Evolutionary conservation across 2,888 invertebrate genomes (phyloP).

Genomic region (Amphiduros pacificus): DNA sequence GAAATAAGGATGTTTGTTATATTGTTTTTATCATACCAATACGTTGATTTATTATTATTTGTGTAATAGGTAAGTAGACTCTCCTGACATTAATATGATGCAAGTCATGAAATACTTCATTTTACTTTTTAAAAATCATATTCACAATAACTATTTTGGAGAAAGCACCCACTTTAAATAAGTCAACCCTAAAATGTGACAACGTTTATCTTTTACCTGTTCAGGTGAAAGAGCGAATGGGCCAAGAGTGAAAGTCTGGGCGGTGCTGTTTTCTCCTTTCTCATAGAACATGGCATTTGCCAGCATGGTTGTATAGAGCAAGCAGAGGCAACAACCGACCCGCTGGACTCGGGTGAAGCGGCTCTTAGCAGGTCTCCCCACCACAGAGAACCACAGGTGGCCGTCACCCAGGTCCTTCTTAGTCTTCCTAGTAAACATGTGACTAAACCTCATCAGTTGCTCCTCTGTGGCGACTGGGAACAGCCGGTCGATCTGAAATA

Average conservation of each 20-base stretch:
- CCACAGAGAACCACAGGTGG: constrained; percentile 64
- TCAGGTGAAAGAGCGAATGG: constrained; percentile 61
- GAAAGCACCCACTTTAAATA: too few species aligned
- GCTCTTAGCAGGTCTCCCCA: constrained; percentile 61
- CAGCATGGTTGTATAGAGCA: constrained; percentile 63
- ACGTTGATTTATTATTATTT: too few species aligned
- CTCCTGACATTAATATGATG: too few species aligned
- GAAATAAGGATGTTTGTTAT: too few species aligned
- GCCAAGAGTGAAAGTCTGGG: constrained; percentile 56
- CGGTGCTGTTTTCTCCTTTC: constrained; percentile 34
- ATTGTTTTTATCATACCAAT: too few species aligned
- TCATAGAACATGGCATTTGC: constrained; percentile 64
- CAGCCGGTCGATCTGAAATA: constrained; percentile 61
- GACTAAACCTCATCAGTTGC: constrained; percentile 60
- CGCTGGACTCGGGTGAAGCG: constrained; percentile 60
- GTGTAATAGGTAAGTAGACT: too few species aligned
- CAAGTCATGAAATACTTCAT: too few species aligned
- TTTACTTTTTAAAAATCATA: too few species aligned
- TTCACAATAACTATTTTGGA: too few species aligned
- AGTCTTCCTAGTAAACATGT: constrained; percentile 59
- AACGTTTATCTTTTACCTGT: constrained; percentile 48
- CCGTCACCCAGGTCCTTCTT: constrained; percentile 61
- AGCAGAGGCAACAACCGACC: constrained; percentile 62
- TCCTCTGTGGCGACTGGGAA: constrained; percentile 61
- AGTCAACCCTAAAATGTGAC: neutral